Percentiles rank a stretch among this genome's conserved stretches.
Evolutionary conservation across 1,140 invertebrate species (phyloP).

Genomic region (Zaprionus gabonicus): DNA sequence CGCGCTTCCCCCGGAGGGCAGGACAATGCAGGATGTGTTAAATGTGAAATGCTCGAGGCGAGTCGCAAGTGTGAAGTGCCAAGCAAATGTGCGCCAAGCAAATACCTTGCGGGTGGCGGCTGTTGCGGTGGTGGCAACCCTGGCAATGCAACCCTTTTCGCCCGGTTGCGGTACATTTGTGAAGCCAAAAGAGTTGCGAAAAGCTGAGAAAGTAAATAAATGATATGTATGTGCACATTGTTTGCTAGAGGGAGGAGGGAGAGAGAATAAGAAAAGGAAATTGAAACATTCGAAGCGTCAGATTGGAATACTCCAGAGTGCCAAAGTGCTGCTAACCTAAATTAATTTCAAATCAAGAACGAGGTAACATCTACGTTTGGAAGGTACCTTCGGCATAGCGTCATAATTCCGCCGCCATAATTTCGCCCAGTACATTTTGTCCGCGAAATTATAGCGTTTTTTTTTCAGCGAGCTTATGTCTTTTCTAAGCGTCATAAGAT

Average conservation of each 20-base stretch:
- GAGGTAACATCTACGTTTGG: too few relatives aligned
- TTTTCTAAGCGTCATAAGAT: too few relatives aligned
- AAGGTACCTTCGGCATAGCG: too few relatives aligned
- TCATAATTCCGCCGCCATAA: too few relatives aligned
- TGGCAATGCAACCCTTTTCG: neutral
- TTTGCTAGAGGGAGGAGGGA: neutral
- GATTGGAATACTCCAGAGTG: neutral
- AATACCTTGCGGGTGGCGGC: conserved; percentile 2
- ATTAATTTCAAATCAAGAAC: neutral
- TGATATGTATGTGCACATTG: neutral
- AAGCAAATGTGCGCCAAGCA: conserved; percentile 7
- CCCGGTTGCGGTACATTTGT: neutral
- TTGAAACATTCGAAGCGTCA: neutral
- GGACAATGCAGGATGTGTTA: conserved; percentile 9
- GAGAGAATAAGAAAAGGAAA: neutral
- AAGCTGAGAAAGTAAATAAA: conserved; percentile 3
- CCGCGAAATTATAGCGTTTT: too few relatives aligned
- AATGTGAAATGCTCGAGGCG: conserved; percentile 1
- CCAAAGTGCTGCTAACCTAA: neutral
- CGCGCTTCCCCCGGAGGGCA: neutral
- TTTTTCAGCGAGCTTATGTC: too few relatives aligned
- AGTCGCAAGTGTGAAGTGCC: conserved; percentile 7
- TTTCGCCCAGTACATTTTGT: too few relatives aligned
- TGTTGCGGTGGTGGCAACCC: neutral
- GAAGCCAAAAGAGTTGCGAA: neutral